Evolutionary conservation across 92 coral and sea anemone species (phyloP).

Genomic region (Heliopora coerulea): DNA sequence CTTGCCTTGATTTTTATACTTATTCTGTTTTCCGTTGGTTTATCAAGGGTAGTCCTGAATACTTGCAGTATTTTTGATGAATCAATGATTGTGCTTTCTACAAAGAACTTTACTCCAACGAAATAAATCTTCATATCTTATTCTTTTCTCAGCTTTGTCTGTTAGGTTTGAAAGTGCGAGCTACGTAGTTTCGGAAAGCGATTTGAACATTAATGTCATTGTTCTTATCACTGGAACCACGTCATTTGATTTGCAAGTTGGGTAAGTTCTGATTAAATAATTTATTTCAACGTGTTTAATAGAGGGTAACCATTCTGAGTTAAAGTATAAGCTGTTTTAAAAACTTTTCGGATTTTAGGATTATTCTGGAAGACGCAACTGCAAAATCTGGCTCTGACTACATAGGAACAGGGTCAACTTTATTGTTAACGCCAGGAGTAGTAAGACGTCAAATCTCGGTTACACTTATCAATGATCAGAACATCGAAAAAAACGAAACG

Average conservation of each 20-base stretch:
- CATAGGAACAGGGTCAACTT: neutral
- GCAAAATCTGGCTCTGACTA: slow-evolving; percentile 4
- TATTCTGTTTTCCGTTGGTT: neutral
- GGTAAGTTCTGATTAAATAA: too few relatives aligned
- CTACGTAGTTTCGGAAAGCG: slow-evolving; percentile 20
- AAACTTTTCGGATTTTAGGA: neutral
- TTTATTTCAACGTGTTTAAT: too few relatives aligned
- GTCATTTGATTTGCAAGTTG: neutral
- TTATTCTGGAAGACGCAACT: slow-evolving; percentile 8
- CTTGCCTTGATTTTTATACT: neutral
- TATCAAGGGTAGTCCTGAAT: too few relatives aligned
- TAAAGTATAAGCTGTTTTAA: too few relatives aligned
- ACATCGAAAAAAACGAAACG: slow-evolving; percentile 31
- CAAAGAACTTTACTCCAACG: neutral
- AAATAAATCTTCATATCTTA: neutral
- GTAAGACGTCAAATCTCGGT: neutral
- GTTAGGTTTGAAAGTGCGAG: slow-evolving; percentile 1
- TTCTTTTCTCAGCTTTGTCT: slow-evolving; percentile 4
- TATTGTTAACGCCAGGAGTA: neutral
- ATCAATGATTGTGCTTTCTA: too few relatives aligned
- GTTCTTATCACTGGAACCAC: neutral
- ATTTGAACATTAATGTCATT: slow-evolving; percentile 1
- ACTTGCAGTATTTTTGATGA: too few relatives aligned
- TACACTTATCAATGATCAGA: slow-evolving; percentile 12
- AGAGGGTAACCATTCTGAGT: neutral